phyloP scores from a whole-genome alignment of 2,888 invertebrate genomes.

The Hypena proboscidalis region DNA sequence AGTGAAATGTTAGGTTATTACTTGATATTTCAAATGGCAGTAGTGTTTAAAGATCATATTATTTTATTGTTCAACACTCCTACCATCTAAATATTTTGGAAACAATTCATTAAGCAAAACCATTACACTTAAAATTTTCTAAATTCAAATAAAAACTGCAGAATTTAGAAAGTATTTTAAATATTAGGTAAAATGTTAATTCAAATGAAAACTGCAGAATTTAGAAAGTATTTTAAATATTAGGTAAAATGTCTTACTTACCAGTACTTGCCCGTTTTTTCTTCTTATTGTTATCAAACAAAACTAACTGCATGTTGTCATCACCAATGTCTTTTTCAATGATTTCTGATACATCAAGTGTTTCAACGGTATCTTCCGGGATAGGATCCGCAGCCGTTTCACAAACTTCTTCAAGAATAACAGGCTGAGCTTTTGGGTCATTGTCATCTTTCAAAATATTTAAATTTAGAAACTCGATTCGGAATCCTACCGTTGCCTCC shows the following conservation, averaged over 20 bases:
- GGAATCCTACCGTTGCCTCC: conserved; percentile 68
- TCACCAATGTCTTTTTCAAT: conserved; percentile 38
- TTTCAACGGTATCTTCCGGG: background rate
- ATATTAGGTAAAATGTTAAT: background rate
- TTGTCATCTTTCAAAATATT: conserved; percentile 64
- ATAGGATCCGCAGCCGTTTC: conserved; percentile 48
- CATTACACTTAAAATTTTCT: no score
- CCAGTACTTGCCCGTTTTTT: conserved; percentile 31
- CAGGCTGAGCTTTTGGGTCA: conserved; percentile 54
- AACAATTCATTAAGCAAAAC: no score
- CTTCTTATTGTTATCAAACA: conserved; percentile 52
- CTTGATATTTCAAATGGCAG: no score
- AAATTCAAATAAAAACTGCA: no score
- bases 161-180: conserved; percentile 2
- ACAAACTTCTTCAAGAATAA: conserved; percentile 65
- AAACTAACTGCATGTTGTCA: conserved; percentile 57
- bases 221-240: conserved; percentile 1
- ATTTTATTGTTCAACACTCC: no score
- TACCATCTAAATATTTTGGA: no score
- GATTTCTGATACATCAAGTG: conserved; percentile 12
- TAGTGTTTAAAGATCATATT: no score
- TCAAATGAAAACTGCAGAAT: no score
- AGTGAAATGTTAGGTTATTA: no score
- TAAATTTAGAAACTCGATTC: conserved; percentile 73
- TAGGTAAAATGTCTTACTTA: conserved; percentile 7